phyloP scores from a whole-genome alignment of 2,888 invertebrate genomes.

The Drosophila neutralis region DNA sequence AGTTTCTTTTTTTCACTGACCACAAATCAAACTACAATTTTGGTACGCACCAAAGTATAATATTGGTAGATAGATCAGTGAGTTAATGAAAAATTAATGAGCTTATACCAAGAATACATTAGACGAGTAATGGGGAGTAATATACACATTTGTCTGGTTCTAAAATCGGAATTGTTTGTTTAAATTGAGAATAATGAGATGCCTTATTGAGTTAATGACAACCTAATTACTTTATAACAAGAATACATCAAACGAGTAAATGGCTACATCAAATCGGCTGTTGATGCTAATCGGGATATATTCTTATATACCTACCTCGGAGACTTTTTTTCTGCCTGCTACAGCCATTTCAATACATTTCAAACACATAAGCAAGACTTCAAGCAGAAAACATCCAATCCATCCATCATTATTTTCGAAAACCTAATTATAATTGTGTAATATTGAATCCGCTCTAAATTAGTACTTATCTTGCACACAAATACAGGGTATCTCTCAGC shows the following conservation, averaged over 20 bases:
- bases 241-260: too few relatives aligned
- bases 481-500: not conserved
- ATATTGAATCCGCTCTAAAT: not conserved
- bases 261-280: not conserved
- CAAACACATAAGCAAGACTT: not conserved
- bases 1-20: not conserved
- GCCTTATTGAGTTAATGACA: too few relatives aligned
- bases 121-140: not conserved
- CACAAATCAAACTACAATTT: rapidly evolving
- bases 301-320: not conserved
- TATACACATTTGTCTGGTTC: not conserved
- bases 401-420: not conserved
- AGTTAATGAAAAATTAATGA: not conserved
- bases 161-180: not conserved
- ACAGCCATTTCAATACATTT: too few relatives aligned
- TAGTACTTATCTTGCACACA: too few relatives aligned
- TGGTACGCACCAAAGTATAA: not conserved
- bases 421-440: not conserved
- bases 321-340: not conserved
- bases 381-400: not conserved
- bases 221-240: too few relatives aligned
- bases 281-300: not conserved
- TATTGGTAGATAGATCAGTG: not conserved
- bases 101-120: not conserved
- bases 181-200: not conserved